A percentile compares a stretch with the other conserved stretches of the same genome.
Conservation (phyloP, 1,140 invertebrate species). For the Lordiphosa collinella region DNA sequence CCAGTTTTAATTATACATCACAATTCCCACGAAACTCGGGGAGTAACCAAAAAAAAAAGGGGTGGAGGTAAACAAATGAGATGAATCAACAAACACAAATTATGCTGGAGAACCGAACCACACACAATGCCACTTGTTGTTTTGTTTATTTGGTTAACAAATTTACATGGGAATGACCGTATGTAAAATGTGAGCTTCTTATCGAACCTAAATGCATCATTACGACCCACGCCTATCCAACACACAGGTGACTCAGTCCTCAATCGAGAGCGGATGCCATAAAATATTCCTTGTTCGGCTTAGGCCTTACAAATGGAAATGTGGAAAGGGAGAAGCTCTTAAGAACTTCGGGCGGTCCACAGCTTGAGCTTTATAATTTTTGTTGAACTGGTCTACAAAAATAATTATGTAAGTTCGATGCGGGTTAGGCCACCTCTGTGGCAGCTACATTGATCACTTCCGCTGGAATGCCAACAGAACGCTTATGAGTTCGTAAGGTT, state of each 20-base stretch:
- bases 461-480: background rate
- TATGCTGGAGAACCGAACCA: background rate
- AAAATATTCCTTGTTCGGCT: conserved; percentile 23
- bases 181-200: background rate
- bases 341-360: conserved; percentile 20
- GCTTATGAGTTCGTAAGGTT: too few relatives aligned
- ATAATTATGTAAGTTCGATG: conserved; percentile 26
- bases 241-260: conserved; percentile 30
- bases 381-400: conserved; percentile 4
- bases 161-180: too few relatives aligned
- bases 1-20: conserved; percentile 52
- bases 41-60: conserved; percentile 3
- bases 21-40: conserved; percentile 50
- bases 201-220: conserved; percentile 16
- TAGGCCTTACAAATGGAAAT: too few relatives aligned
- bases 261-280: conserved; percentile 43
- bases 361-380: conserved; percentile 23
- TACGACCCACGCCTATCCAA: conserved; percentile 19
- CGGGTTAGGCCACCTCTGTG: background rate
- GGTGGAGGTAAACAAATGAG: conserved; percentile 18
- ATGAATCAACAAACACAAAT: conserved; percentile 20
- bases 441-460: conserved; percentile 2
- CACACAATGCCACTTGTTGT: too few relatives aligned
- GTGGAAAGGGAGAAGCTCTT: background rate
- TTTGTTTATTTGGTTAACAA: too few relatives aligned